A percentile compares a stretch with the other conserved stretches of the same genome.
phyloP scores from a whole-genome alignment of 2,113 vertebrate genomes.

The Mirza zaza region DNA sequence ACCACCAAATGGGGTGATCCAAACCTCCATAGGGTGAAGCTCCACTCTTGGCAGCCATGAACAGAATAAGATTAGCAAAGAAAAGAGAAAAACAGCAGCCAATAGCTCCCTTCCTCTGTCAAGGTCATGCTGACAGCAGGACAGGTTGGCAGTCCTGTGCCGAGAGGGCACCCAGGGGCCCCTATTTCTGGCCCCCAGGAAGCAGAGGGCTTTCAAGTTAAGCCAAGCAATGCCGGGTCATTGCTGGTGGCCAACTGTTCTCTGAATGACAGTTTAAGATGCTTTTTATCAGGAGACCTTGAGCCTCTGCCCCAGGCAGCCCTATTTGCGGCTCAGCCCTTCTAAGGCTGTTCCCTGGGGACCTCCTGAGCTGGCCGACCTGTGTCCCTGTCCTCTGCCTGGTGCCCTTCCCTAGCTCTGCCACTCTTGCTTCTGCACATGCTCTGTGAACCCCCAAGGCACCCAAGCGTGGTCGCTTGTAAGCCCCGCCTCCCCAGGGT shows the following conservation, averaged over 20 bases:
- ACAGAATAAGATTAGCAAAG: background rate
- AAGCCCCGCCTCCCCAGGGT: background rate
- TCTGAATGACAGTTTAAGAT: background rate
- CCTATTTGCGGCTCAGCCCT: background rate
- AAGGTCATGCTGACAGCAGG: background rate
- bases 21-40: background rate
- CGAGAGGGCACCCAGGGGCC: background rate
- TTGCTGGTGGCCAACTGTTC: background rate
- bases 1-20: background rate
- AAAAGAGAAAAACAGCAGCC: background rate
- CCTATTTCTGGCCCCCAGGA: background rate
- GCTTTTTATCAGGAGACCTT: background rate
- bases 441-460: background rate
- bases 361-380: background rate
- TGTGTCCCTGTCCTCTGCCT: background rate
- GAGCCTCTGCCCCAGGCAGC: background rate
- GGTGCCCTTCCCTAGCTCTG: background rate
- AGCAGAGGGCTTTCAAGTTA: background rate
- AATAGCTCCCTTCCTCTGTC: background rate
- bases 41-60: background rate
- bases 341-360: background rate
- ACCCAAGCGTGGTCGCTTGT: fast-evolving
- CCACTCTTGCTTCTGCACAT: background rate
- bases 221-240: background rate
- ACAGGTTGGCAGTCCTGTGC: background rate